Conservation (phyloP, 2,888 invertebrate genomes). For the Myopa tessellatipennis region DNA sequence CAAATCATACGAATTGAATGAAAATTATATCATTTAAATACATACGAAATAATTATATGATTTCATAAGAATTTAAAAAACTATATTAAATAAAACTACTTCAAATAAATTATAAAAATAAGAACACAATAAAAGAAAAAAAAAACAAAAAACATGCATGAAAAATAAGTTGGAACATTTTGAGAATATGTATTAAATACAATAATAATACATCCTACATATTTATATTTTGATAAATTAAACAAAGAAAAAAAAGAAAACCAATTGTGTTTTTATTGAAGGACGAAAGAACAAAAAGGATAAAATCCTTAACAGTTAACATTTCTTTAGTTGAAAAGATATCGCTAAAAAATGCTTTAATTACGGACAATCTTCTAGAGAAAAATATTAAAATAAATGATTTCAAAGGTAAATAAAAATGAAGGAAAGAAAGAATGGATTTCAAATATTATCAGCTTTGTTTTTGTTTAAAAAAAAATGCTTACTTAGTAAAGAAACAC, state of each 20-base stretch:
- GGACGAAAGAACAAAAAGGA: background rate
- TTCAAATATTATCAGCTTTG: too few species aligned
- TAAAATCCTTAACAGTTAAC: too few species aligned
- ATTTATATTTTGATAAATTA: constrained; percentile 50
- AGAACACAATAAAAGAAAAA: background rate
- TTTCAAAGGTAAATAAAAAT: too few species aligned
- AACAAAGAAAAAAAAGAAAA: background rate
- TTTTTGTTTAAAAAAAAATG: too few species aligned
- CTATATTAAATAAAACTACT: background rate
- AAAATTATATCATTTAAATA: background rate
- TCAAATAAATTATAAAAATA: background rate
- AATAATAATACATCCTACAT: constrained; percentile 26
- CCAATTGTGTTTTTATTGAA: constrained; percentile 6
- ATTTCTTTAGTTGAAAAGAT: too few species aligned
- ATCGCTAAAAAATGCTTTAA: too few species aligned
- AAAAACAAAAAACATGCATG: background rate
- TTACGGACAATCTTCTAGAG: too few species aligned
- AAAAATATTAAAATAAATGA: too few species aligned
- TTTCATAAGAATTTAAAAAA: background rate
- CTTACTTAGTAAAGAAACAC: background rate
- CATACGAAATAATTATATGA: background rate
- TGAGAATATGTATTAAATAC: constrained; percentile 20
- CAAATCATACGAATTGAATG: background rate
- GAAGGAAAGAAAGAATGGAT: too few species aligned
- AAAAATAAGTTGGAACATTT: background rate